These are phyloP conservation scores for Tonatia bakeri DNA, from an alignment of 2,113 vertebrate species.

Conservation along the genomic window DNA sequence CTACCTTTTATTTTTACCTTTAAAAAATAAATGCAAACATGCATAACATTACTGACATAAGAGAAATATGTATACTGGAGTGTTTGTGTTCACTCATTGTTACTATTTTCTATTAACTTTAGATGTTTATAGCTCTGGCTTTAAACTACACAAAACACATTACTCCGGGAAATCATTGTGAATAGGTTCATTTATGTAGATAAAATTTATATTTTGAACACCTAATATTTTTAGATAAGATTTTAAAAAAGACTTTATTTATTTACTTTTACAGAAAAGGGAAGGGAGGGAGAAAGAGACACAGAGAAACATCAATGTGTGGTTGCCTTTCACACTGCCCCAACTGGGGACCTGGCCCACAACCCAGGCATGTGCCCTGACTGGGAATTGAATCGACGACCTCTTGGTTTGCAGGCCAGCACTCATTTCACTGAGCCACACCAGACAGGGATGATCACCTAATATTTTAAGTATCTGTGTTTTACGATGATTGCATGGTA, in stretches of 20 bases:
- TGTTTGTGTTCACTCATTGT: not conserved
- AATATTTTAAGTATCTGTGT: not conserved
- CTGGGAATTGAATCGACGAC: too few relatives aligned
- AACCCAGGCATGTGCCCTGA: too few relatives aligned
- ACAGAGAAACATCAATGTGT: too few relatives aligned
- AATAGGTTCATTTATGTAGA: not conserved
- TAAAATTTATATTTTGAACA: not conserved
- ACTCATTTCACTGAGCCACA: too few relatives aligned
- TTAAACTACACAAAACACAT: not conserved
- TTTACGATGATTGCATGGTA: not conserved
- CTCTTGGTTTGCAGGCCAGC: too few relatives aligned
- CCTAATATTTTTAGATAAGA: not conserved
- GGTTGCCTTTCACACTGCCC: too few relatives aligned
- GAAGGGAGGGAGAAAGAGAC: too few relatives aligned
- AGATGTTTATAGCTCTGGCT: not conserved
- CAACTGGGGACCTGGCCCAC: too few relatives aligned
- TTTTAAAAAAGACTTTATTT: too few relatives aligned
- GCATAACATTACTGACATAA: not conserved
- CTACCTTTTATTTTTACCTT: not conserved
- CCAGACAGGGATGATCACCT: not conserved
- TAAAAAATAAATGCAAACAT: not conserved
- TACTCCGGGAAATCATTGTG: not conserved
- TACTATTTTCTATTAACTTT: conserved; percentile 39
- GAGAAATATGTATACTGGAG: not conserved
- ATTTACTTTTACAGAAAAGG: too few relatives aligned